A percentile compares a stretch with the other conserved stretches of the same genome.
Evolutionary conservation across 1,140 invertebrate genomes (phyloP).

Genomic region (Hylaeus volcanicus): DNA sequence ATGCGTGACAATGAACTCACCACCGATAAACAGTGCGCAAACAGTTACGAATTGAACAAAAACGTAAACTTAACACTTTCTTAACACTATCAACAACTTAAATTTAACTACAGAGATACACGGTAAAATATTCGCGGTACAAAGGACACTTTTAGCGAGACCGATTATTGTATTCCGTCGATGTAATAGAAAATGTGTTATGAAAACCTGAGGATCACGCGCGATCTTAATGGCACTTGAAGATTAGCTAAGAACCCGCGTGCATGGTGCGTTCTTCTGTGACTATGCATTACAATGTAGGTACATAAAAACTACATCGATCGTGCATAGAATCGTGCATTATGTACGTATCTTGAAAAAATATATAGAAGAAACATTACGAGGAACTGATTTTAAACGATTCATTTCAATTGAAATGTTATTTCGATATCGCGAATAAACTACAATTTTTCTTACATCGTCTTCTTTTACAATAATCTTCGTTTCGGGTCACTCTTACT

Average conservation of each 20-base stretch:
- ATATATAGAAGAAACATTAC: not conserved
- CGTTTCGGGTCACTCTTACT: no score
- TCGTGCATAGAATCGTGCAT: not conserved
- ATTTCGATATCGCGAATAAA: no score
- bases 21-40: not conserved
- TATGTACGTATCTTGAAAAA: not conserved
- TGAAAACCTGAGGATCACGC: constrained; percentile 32
- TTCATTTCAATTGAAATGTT: no score
- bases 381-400: no score
- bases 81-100: not conserved
- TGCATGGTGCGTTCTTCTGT: not conserved
- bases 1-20: not conserved
- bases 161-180: constrained; percentile 25
- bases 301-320: not conserved
- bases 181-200: constrained; percentile 41
- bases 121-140: not conserved
- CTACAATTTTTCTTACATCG: no score
- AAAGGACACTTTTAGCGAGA: constrained; percentile 38
- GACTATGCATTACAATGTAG: not conserved
- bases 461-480: no score
- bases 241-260: constrained; percentile 8
- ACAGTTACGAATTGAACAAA: not conserved
- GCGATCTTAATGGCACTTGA: constrained; percentile 58
- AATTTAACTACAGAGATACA: not conserved
- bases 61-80: not conserved